These are phyloP conservation scores for Contarinia nasturtii DNA, from an alignment of 1,140 invertebrate genomes.

Conservation along the genomic window DNA sequence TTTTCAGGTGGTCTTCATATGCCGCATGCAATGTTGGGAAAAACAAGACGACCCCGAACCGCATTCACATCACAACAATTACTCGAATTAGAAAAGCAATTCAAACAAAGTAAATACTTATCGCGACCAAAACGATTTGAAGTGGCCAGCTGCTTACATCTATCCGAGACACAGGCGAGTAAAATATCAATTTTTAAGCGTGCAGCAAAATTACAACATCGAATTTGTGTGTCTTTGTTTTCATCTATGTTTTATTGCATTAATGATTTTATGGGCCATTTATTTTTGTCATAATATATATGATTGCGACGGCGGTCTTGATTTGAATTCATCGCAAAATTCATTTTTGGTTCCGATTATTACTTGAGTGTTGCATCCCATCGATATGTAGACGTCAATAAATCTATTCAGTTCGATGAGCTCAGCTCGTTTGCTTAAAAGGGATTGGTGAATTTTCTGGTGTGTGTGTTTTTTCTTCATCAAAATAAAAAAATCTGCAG, in stretches of 20 bases:
- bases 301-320: too few species aligned
- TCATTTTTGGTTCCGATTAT: too few species aligned
- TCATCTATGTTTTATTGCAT: background rate
- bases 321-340: too few species aligned
- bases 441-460: too few species aligned
- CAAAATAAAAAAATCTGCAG: too few species aligned
- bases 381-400: too few species aligned
- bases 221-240: background rate
- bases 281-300: background rate
- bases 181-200: constrained; percentile 1
- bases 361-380: too few species aligned
- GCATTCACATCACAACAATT: constrained; percentile 97
- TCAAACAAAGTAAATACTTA: constrained; percentile 96
- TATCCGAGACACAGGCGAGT: constrained; percentile 93
- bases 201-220: background rate
- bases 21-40: constrained; percentile 65
- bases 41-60: constrained; percentile 86
- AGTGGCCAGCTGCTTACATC: constrained; percentile 91
- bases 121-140: constrained; percentile 96
- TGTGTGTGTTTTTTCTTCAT: too few species aligned
- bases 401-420: too few species aligned
- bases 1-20: background rate
- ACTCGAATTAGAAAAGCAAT: constrained; percentile 94
- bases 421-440: too few species aligned
- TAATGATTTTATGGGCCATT: background rate